Evolutionary conservation across 2,888 invertebrate species (phyloP).

Genomic region (Scaptomyza tumidula): DNA sequence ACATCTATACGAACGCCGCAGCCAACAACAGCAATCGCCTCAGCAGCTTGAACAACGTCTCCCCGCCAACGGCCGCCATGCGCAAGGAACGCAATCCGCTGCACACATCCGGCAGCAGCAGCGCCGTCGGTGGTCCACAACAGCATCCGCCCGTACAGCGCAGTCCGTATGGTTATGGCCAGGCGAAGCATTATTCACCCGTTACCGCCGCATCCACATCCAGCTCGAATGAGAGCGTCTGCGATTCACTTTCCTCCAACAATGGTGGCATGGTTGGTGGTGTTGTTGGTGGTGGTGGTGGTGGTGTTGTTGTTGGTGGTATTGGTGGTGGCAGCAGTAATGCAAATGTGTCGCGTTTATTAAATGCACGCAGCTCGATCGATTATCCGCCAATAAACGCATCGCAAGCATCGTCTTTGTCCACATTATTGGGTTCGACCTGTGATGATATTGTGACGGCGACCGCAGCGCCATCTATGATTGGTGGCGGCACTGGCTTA

Average conservation of each 20-base stretch:
- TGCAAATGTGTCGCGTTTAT: slow-evolving; percentile 59
- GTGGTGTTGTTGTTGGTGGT: slow-evolving; percentile 34
- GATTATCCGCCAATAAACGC: slow-evolving; percentile 81
- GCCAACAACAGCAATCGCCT: slow-evolving; percentile 67
- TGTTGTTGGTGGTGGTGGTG: slow-evolving; percentile 77
- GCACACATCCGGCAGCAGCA: slow-evolving; percentile 55
- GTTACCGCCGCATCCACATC: slow-evolving; percentile 87
- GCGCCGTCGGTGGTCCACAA: slow-evolving; percentile 62
- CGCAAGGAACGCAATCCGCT: slow-evolving; percentile 76
- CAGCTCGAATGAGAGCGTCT: slow-evolving; percentile 94
- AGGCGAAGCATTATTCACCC: slow-evolving; percentile 82
- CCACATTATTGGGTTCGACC: slow-evolving; percentile 77
- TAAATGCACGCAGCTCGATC: slow-evolving; percentile 75
- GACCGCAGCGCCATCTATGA: slow-evolving; percentile 78
- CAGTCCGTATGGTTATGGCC: slow-evolving; percentile 80
- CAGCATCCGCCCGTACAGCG: slow-evolving; percentile 80
- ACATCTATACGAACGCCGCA: slow-evolving; percentile 64
- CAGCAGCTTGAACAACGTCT: slow-evolving; percentile 77
- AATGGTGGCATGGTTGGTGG: slow-evolving; percentile 85
- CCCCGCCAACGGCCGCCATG: slow-evolving; percentile 81
- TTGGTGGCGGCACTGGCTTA: slow-evolving; percentile 65
- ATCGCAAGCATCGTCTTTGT: slow-evolving; percentile 80
- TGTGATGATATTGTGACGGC: slow-evolving; percentile 83
- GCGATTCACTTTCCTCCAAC: slow-evolving; percentile 88
- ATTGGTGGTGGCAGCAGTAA: slow-evolving; percentile 26